Percentiles rank a stretch among this genome's conserved stretches.
Conservation (phyloP, 1,140 invertebrate species). For the Euura saliciscinereae region DNA sequence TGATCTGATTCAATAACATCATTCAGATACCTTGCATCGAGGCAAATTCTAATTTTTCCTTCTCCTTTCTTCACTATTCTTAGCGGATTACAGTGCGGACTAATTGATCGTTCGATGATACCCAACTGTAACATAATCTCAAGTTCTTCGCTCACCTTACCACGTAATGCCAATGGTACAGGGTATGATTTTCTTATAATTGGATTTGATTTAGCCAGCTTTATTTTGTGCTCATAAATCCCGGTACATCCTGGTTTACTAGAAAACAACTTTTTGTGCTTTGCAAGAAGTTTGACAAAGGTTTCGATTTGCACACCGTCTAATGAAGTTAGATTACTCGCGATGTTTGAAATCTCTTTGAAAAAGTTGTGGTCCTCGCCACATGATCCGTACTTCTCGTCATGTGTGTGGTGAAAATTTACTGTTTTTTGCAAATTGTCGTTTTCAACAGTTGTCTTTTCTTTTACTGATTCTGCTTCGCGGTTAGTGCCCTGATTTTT, state of each 20-base stretch:
- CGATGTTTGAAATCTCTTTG: not conserved
- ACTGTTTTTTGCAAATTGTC: too few relatives aligned
- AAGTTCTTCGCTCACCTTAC: not conserved
- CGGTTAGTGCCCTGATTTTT: not conserved
- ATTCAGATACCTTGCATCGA: slow-evolving; percentile 44
- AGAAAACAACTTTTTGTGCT: not conserved
- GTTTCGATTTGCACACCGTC: not conserved
- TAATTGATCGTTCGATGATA: slow-evolving; percentile 34
- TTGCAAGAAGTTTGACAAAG: not conserved
- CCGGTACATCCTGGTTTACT: not conserved
- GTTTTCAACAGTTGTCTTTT: too few relatives aligned
- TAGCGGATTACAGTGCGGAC: too few relatives aligned
- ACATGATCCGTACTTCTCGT: not conserved
- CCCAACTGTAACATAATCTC: slow-evolving; percentile 11
- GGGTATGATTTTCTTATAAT: slow-evolving; percentile 7
- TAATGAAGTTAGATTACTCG: not conserved
- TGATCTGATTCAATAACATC: too few relatives aligned
- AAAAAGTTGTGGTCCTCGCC: not conserved
- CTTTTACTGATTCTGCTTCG: too few relatives aligned
- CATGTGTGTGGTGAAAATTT: not conserved
- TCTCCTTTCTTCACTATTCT: slow-evolving; percentile 27
- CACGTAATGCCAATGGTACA: not conserved
- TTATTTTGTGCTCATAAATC: not conserved
- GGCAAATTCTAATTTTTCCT: slow-evolving; percentile 38
- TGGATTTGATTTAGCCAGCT: not conserved